Base-by-base conservation (phyloP, 1,140 invertebrate species). In the Homalodisca vitripennis region DNA sequence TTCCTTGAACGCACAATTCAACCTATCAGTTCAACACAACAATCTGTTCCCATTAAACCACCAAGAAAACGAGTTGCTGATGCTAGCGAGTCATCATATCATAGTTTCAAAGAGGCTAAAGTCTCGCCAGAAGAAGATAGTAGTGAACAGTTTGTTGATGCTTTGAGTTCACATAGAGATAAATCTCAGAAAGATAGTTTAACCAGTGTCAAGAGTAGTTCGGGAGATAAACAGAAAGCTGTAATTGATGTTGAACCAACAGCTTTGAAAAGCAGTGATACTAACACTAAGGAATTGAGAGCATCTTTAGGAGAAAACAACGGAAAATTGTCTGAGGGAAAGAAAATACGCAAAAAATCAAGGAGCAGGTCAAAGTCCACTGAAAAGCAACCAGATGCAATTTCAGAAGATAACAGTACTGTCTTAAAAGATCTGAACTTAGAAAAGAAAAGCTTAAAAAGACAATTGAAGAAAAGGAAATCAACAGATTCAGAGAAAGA, bases 131-230 rank as follows among this genome's bases (percentile, higher is more conserved):
- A 26, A 20, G 66, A 60, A 17, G 51, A 67, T 14, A 70, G 66
- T n/a, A 70, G 29, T 17, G 66, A 51, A 22, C 29, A 53, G 0
- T 71, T 67, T 41, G 29, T 55, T 46, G 70, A 71, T 48, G 70
- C 70, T 29, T 30, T 67, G 12, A 67, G 82, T 69, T 84, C 84
- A 31, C 80, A 84, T 69, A 85, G 29, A 69, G 68, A 69, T 14
- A 69, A 69, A 48, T 69, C 83, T 65, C 84, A 85, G 26, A 75
- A 83, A 72, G 82, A 85, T 75, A 86, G 84, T 69, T 88, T 84
- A 78, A 85, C 83, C 41, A 87, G 86, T 76, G 86, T 86, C 0
- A 80, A 82, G 70, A 85, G 84, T 78, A 53, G 65, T 17, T 10
- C 34, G 6, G 34, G 6, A 41, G 34, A 10, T 10, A 41, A 41